phyloP scores from a whole-genome alignment of 2,113 vertebrate species.

The Anthoscopus minutus region DNA sequence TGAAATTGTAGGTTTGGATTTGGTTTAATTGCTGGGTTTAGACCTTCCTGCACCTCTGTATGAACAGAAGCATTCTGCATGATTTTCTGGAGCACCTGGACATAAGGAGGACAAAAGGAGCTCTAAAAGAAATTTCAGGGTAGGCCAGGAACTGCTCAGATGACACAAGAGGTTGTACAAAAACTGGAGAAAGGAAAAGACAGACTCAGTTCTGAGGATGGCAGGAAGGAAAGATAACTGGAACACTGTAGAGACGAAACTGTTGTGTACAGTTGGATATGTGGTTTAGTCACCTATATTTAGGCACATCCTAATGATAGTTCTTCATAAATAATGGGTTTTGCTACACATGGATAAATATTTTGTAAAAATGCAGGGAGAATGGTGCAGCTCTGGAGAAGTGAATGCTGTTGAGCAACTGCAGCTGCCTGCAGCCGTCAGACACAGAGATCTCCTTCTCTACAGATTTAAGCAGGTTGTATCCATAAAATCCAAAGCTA shows the following conservation, averaged over 20 bases:
- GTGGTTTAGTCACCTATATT: neutral
- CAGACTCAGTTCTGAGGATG: neutral
- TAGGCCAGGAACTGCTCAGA: neutral
- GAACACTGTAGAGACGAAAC: neutral
- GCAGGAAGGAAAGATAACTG: neutral
- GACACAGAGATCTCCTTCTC: neutral
- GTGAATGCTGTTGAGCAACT: neutral
- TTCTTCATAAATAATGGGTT: neutral
- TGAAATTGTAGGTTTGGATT: conserved; percentile 2
- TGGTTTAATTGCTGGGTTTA: neutral
- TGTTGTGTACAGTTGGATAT: neutral
- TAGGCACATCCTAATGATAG: neutral
- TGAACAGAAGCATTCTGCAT: neutral
- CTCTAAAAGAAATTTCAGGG: neutral
- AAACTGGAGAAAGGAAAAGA: neutral
- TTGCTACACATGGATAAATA: neutral
- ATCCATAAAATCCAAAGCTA: neutral
- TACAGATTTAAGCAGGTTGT: neutral
- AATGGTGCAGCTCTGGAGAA: neutral
- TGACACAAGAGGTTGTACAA: neutral
- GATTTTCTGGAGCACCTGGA: neutral
- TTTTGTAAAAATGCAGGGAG: neutral
- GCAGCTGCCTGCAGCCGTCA: neutral
- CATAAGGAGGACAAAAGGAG: neutral
- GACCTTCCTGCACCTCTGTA: neutral